phyloP scores from a whole-genome alignment of 1,140 invertebrate genomes.

The Saccostrea echinata region DNA sequence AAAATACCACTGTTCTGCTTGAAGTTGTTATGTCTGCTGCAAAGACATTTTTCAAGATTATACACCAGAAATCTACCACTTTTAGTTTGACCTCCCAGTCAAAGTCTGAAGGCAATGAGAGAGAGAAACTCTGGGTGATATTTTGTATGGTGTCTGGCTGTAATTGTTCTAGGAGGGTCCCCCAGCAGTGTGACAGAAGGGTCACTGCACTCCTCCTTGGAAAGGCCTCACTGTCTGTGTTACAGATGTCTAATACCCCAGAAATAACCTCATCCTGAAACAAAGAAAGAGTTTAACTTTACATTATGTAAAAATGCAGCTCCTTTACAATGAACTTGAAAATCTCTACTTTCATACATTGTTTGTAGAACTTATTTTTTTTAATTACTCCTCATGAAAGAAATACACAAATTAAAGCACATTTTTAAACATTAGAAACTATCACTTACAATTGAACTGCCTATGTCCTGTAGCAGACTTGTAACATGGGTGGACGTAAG shows the following conservation, averaged over 20 bases:
- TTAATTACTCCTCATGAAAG: not conserved
- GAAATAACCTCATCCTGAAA: constrained; percentile 18
- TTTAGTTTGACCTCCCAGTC: constrained; percentile 15
- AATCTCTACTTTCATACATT: no score
- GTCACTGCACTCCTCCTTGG: not conserved
- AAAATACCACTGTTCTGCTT: not conserved
- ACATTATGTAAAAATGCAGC: no score
- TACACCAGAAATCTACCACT: not conserved
- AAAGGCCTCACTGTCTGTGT: constrained; percentile 3
- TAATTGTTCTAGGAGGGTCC: not conserved
- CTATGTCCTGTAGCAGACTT: constrained; percentile 1
- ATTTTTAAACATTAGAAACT: not conserved
- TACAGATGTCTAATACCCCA: not conserved
- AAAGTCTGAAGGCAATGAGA: not conserved
- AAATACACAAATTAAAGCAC: not conserved
- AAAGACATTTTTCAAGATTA: not conserved
- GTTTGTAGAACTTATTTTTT: no score
- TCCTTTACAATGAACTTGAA: no score
- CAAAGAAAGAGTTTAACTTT: not conserved
- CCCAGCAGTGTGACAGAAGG: not conserved
- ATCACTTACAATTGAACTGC: not conserved
- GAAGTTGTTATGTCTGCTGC: not conserved
- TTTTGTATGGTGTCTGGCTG: not conserved
- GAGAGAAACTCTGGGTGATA: not conserved
- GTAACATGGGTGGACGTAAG: not conserved